Evolutionary conservation across 2,888 invertebrate genomes (phyloP), one percentile per base, ranked within the genome.

Genomic region (Diploptera punctata): DNA sequence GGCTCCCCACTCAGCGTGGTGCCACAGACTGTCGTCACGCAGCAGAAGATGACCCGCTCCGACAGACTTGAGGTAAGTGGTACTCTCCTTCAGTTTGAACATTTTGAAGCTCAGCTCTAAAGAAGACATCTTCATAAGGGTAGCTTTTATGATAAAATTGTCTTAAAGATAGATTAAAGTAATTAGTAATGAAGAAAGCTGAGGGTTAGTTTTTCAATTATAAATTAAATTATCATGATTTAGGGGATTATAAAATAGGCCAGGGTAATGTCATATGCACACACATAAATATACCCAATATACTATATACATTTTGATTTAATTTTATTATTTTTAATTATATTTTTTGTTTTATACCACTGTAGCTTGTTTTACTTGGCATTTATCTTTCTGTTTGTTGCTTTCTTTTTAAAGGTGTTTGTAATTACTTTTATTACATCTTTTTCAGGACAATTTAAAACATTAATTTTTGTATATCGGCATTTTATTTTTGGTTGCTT

Each of bases 21-120:
- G 84, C 94, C 89, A 84, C 94, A 94, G 88, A 92, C 91, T 84
- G 80, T 83, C 62, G 94, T 92, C 84, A 85, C 89, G 80, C 93
- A 95, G 86, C 96, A 96, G 88, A 97, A 97, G 88, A 89, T 96
- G 89, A 94, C 94, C 80, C 92, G 97, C 86, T 93, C 95, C 83
- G 97, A 97, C 87, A 91, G 97, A 87, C 91, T 97, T 87, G 97
- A 97, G 96, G 97, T 97, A 90, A 90, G 91, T 86, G 80, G 71
- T 44, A 62, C 80, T 80, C 80, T 79, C 10, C n/a, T n/a, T n/a
- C n/a, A n/a, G n/a, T n/a, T n/a, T n/a, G n/a, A n/a, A n/a, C n/a
- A n/a, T n/a, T n/a, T n/a, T n/a, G n/a, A n/a, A n/a, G n/a, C n/a
- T n/a, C n/a, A n/a, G n/a, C n/a, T n/a, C n/a, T n/a, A n/a, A n/a